A percentile compares a stretch with the other conserved stretches of the same genome.
phyloP scores from a whole-genome alignment of 2,888 invertebrate genomes.

The Hirtodrosophila alboralis region DNA sequence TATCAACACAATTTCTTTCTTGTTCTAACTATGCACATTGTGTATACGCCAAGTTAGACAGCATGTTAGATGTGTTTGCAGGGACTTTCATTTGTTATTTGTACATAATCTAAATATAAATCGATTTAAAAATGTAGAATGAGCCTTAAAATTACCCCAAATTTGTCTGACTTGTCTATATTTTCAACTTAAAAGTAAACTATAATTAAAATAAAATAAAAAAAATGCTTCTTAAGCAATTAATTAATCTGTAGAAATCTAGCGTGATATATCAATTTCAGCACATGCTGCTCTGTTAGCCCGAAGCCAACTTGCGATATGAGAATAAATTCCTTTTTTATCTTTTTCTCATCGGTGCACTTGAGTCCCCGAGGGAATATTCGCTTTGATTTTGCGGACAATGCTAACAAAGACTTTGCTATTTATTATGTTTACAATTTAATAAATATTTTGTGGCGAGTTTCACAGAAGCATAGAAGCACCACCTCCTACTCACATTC shows the following conservation, averaged over 20 bases:
- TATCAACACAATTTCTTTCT: too few species aligned
- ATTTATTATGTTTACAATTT: conserved; percentile 73
- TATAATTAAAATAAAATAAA: too few species aligned
- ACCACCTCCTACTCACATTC: conserved; percentile 3
- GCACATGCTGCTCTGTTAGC: neutral
- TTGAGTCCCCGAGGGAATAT: conserved; percentile 11
- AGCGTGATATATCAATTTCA: conserved; percentile 49
- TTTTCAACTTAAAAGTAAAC: too few species aligned
- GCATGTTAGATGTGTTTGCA: too few species aligned
- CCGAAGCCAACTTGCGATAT: neutral
- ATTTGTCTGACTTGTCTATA: too few species aligned
- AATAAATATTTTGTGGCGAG: conserved; percentile 62
- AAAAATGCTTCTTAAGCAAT: conserved; percentile 24
- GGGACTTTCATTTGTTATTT: too few species aligned
- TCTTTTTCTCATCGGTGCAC: neutral
- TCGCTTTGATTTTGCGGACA: conserved; percentile 59
- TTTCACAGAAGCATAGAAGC: conserved; percentile 5
- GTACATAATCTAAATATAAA: too few species aligned
- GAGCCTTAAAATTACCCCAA: too few species aligned
- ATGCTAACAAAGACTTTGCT: conserved; percentile 44
- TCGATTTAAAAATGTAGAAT: too few species aligned
- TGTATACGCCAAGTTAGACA: too few species aligned
- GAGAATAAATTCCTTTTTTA: conserved; percentile 20
- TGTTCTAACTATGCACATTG: too few species aligned
- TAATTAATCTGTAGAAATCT: conserved; percentile 46